phyloP scores from a whole-genome alignment of 2,113 vertebrate species.

The Thamnophis sirtalis region DNA sequence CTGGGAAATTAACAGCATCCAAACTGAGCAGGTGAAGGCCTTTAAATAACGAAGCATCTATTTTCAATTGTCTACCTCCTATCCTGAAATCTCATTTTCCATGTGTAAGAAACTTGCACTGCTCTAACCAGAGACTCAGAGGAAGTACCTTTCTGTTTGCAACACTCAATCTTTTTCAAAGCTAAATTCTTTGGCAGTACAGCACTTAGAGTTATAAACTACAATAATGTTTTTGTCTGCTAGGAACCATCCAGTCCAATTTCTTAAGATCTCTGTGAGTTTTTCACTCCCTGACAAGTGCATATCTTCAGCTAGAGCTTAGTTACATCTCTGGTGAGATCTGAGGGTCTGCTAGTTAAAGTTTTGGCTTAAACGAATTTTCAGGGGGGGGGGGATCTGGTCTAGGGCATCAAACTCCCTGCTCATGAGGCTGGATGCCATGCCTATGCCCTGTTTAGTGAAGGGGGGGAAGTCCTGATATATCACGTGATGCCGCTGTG shows the following conservation, averaged over 20 bases:
- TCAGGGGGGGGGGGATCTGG: not conserved
- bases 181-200: not conserved
- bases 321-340: not conserved
- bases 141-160: not conserved
- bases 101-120: not conserved
- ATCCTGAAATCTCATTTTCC: not conserved
- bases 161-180: not conserved
- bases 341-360: not conserved
- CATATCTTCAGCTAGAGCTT: not conserved
- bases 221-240: not conserved
- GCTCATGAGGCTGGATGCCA: no score
- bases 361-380: not conserved
- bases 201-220: not conserved
- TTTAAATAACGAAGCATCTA: not conserved
- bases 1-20: not conserved
- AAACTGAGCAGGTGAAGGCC: not conserved
- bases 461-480: no score
- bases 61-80: not conserved
- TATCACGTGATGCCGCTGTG: no score
- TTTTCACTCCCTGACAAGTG: not conserved
- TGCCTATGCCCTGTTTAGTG: no score
- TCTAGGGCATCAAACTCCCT: not conserved
- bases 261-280: not conserved
- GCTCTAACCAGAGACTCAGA: not conserved
- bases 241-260: not conserved